phyloP scores from a whole-genome alignment of 2,888 invertebrate species.

The Coelopa pilipes region DNA sequence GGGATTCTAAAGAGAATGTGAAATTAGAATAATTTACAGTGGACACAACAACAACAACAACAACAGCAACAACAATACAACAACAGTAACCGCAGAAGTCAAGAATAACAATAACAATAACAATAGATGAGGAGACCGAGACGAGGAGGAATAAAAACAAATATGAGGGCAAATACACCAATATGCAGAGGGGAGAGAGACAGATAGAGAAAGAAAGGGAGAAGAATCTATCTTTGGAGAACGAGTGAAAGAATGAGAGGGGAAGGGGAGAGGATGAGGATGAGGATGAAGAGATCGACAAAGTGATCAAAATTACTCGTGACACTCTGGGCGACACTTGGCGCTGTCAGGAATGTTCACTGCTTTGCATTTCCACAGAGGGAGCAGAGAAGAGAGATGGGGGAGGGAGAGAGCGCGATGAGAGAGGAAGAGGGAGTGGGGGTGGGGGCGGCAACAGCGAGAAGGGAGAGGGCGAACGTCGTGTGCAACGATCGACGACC shows the following conservation, averaged over 20 bases:
- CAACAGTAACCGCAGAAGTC: neutral
- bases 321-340: constrained; percentile 5
- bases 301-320: constrained; percentile 13
- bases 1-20: neutral
- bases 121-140: too few relatives aligned
- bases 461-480: neutral
- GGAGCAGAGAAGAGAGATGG: neutral
- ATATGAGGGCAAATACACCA: too few relatives aligned
- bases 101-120: too few relatives aligned
- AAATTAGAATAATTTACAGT: neutral
- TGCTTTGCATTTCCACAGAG: neutral
- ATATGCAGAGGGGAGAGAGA: too few relatives aligned
- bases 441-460: neutral
- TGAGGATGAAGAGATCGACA: neutral
- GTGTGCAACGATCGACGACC: too few relatives aligned
- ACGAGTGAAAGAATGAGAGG: too few relatives aligned
- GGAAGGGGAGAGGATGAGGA: too few relatives aligned
- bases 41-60: neutral
- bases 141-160: too few relatives aligned
- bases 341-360: constrained; percentile 7
- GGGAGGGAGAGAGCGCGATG: neutral
- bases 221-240: too few relatives aligned
- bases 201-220: too few relatives aligned
- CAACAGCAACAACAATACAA: neutral
- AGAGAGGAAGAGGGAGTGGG: neutral